Percentiles rank a stretch among this genome's conserved stretches.
Evolutionary conservation across 2,888 invertebrate genomes (phyloP).

Genomic region (Creontiades dilutus): DNA sequence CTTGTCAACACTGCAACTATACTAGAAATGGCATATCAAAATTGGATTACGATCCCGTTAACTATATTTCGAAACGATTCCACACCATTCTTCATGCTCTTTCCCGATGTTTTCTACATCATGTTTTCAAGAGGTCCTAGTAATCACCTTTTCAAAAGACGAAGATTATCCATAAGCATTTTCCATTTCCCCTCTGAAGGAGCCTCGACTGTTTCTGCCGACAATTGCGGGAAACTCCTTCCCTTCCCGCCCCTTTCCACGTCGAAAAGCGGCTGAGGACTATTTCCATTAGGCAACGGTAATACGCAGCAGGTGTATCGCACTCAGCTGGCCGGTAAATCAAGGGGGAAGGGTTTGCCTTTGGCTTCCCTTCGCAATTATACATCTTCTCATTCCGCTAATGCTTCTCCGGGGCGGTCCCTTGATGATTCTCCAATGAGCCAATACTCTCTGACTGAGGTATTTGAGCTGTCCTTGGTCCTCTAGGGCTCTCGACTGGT

Average conservation of each 20-base stretch:
- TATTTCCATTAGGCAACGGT: conserved; percentile 15
- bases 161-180: too few relatives aligned
- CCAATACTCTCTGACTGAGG: conserved; percentile 51
- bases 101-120: too few relatives aligned
- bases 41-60: too few relatives aligned
- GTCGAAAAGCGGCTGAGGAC: conserved; percentile 11
- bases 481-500: background rate
- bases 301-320: conserved; percentile 51
- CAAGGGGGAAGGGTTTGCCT: conserved; percentile 53
- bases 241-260: background rate
- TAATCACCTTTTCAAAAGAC: too few relatives aligned
- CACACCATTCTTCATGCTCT: too few relatives aligned
- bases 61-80: too few relatives aligned
- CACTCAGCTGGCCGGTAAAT: conserved; percentile 57
- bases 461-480: conserved; percentile 45
- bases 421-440: conserved; percentile 60
- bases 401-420: conserved; percentile 55
- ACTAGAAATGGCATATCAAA: too few relatives aligned
- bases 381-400: conserved; percentile 60
- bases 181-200: too few relatives aligned
- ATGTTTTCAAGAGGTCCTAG: too few relatives aligned
- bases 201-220: background rate
- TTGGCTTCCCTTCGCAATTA: conserved; percentile 58
- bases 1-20: too few relatives aligned
- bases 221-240: background rate